phyloP scores from a whole-genome alignment of 2,888 invertebrate species.

The Ceriagrion tenellum region DNA sequence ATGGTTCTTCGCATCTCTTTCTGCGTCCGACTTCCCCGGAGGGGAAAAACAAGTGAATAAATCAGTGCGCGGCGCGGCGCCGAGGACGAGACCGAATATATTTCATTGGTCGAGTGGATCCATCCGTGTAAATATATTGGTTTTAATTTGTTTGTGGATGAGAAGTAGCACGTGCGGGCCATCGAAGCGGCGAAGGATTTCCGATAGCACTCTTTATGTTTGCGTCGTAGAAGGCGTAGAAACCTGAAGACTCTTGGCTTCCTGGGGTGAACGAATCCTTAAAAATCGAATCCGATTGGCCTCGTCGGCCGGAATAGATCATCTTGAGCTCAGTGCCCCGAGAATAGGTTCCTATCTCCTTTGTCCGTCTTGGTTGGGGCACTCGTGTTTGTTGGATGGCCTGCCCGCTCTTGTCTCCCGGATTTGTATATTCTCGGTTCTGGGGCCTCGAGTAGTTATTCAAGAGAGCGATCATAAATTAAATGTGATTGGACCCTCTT shows the following conservation, averaged over 20 bases:
- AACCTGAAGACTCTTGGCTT: no score
- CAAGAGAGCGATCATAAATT: background rate
- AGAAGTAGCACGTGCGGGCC: background rate
- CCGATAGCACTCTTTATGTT: background rate
- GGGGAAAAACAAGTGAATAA: constrained; percentile 3
- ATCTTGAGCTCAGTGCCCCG: background rate
- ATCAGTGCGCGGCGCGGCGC: background rate
- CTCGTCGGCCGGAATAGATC: background rate
- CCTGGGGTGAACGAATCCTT: background rate
- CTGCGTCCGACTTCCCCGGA: no score
- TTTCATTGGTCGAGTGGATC: background rate
- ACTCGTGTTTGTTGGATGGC: background rate
- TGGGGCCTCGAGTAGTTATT: background rate
- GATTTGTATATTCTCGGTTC: background rate
- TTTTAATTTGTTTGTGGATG: background rate
- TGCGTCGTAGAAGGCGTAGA: background rate
- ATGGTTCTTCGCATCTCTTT: background rate
- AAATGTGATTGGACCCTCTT: background rate
- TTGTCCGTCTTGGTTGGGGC: no score
- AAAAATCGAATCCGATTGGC: background rate
- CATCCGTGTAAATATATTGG: background rate
- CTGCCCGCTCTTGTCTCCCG: background rate
- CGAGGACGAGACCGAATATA: background rate
- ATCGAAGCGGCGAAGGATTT: background rate
- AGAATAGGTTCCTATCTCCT: background rate